Evolutionary conservation across 2,888 invertebrate genomes (phyloP).

Genomic region (Xylota segnis): DNA sequence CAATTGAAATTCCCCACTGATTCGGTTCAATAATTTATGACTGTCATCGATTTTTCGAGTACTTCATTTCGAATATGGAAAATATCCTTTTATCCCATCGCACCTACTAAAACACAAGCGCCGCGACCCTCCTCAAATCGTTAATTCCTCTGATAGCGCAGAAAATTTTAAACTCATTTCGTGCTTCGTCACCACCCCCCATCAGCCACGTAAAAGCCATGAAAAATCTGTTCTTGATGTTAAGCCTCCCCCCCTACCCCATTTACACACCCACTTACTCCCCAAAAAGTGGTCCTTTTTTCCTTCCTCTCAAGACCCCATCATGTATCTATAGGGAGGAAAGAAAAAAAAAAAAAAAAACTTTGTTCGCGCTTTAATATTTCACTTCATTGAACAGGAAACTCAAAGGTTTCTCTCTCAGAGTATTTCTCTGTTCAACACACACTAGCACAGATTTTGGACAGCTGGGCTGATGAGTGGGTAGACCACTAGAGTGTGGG

Average conservation of each 20-base stretch:
- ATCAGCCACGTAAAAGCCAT: constrained; percentile 45
- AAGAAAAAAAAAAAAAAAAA: constrained; percentile 3
- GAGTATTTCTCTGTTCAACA: constrained; percentile 7
- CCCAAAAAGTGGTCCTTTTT: constrained; percentile 9
- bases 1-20: constrained; percentile 19
- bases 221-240: constrained; percentile 61
- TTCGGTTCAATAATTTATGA: constrained; percentile 35
- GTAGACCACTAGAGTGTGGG: not conserved
- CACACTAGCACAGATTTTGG: constrained; percentile 3
- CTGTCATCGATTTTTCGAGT: constrained; percentile 38
- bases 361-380: constrained; percentile 49
- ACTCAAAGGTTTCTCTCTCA: constrained; percentile 52
- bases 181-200: constrained; percentile 10
- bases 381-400: constrained; percentile 66
- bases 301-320: not conserved
- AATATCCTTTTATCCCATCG: constrained; percentile 21
- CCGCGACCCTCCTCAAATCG: constrained; percentile 1
- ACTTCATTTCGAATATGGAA: constrained; percentile 12
- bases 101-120: not conserved
- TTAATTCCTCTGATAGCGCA: constrained; percentile 51
- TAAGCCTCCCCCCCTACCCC: not conserved
- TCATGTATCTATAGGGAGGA: not conserved
- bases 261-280: not conserved
- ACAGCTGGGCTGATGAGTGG: not conserved
- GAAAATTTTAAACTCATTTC: constrained; percentile 44